Evolutionary conservation across 2,113 vertebrate genomes (phyloP).

Genomic region (Atrichornis clamosus): DNA sequence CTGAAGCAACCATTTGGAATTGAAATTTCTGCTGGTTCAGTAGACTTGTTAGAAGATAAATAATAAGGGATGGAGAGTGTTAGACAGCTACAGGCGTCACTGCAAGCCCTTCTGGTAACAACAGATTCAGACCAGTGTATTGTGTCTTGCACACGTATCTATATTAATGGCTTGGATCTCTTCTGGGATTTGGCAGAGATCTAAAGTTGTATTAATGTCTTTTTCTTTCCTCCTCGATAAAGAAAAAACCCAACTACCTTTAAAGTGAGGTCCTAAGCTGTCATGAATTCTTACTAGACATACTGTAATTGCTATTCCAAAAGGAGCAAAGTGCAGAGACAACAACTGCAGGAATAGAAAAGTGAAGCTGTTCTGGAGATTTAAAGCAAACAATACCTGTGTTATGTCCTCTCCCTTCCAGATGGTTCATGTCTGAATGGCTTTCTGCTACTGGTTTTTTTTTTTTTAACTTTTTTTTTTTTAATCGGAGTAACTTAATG

Average conservation of each 20-base stretch:
- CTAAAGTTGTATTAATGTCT: slow-evolving; percentile 45
- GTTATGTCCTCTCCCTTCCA: background rate
- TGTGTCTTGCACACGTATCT: background rate
- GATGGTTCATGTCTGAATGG: background rate
- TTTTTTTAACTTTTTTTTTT: background rate
- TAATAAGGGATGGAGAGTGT: background rate
- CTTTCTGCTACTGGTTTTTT: background rate
- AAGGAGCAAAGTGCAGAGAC: background rate
- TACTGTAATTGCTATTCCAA: background rate
- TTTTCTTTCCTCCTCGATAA: background rate
- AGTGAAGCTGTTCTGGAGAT: background rate
- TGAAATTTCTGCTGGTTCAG: background rate
- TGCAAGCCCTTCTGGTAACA: background rate
- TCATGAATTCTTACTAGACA: slow-evolving; percentile 21
- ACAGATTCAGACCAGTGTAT: background rate
- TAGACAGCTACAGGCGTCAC: background rate
- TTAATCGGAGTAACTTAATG: slow-evolving; percentile 21
- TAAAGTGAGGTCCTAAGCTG: background rate
- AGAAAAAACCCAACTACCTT: background rate
- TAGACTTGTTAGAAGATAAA: background rate
- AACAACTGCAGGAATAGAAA: background rate
- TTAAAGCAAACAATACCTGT: background rate
- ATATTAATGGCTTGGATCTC: background rate
- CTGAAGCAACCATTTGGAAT: background rate
- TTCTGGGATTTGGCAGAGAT: background rate